These are phyloP conservation scores for Halichoerus grypus DNA, from an alignment of 2,113 vertebrate genomes.

Conservation along the genomic window DNA sequence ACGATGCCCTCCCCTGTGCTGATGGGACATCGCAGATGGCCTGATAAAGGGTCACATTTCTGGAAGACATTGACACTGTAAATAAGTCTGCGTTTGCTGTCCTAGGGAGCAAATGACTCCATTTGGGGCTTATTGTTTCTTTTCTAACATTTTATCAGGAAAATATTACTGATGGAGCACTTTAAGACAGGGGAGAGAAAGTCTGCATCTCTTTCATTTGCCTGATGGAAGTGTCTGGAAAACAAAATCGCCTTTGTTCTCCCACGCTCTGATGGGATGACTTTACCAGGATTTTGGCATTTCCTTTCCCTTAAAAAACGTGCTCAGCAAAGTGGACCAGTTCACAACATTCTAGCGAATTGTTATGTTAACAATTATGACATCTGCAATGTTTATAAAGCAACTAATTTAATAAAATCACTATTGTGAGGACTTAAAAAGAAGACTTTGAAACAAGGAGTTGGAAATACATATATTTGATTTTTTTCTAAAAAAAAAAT, in stretches of 20 bases:
- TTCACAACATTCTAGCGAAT: slow-evolving; percentile 72
- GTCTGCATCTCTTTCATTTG: slow-evolving; percentile 67
- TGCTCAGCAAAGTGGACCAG: slow-evolving; percentile 84
- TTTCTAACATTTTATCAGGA: not conserved
- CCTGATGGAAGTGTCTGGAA: slow-evolving; percentile 36
- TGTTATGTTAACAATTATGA: slow-evolving; percentile 87
- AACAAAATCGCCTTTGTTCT: slow-evolving; percentile 54
- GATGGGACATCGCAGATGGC: not conserved
- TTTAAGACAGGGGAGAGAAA: slow-evolving; percentile 47
- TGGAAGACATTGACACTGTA: not conserved
- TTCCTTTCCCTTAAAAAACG: slow-evolving; percentile 87
- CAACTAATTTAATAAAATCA: slow-evolving; percentile 96
- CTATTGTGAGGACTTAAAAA: slow-evolving; percentile 85
- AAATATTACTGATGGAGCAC: slow-evolving; percentile 70
- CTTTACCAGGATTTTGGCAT: slow-evolving; percentile 77
- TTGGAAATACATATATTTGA: not conserved
- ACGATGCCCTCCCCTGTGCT: not conserved
- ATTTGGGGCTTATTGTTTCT: not conserved
- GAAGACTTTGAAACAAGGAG: not conserved
- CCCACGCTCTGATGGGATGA: slow-evolving; percentile 69
- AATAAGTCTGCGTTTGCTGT: not conserved
- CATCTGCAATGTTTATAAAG: slow-evolving; percentile 93
- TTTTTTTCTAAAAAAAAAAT: not conserved
- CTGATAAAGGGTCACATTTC: not conserved
- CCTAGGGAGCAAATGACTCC: not conserved